These are phyloP conservation scores for Pogonognathellus flavescens DNA, from an alignment of 1,140 invertebrate genomes.

Conservation along the genomic window DNA sequence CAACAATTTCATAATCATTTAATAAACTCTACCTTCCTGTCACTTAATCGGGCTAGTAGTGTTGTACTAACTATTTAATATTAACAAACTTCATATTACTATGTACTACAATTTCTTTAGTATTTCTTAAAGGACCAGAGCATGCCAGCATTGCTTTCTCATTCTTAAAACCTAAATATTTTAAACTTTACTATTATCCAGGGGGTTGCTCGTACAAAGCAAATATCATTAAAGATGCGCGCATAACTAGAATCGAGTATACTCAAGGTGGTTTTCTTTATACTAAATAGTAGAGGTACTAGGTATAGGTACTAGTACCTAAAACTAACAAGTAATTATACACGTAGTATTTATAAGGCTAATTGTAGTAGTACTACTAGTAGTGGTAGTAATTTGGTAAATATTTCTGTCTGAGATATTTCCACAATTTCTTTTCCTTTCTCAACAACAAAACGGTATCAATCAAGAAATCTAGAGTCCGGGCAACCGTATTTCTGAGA, in stretches of 20 bases:
- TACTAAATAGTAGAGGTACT: neutral
- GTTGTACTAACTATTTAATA: no score
- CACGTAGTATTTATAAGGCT: constrained; percentile 11
- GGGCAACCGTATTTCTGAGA: no score
- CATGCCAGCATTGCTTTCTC: constrained; percentile 42
- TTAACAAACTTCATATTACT: no score
- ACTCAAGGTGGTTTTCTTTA: neutral
- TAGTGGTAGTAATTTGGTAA: neutral
- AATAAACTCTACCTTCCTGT: no score
- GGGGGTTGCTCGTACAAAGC: neutral
- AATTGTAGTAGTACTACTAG: neutral
- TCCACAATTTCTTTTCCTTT: neutral
- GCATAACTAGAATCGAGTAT: constrained; percentile 38
- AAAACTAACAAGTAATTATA: neutral
- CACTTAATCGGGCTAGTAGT: no score
- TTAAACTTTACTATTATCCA: neutral
- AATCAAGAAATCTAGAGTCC: no score
- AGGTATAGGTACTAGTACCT: neutral
- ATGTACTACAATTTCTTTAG: no score
- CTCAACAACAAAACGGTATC: no score
- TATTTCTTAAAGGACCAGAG: neutral
- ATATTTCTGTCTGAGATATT: neutral
- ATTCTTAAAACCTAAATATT: constrained; percentile 27
- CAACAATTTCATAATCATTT: no score
- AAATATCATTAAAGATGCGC: constrained; percentile 34